Evolutionary conservation across 2,113 vertebrate genomes (phyloP), one percentile per base, ranked within the genome.

Genomic region (Orientallactaga bullata): DNA sequence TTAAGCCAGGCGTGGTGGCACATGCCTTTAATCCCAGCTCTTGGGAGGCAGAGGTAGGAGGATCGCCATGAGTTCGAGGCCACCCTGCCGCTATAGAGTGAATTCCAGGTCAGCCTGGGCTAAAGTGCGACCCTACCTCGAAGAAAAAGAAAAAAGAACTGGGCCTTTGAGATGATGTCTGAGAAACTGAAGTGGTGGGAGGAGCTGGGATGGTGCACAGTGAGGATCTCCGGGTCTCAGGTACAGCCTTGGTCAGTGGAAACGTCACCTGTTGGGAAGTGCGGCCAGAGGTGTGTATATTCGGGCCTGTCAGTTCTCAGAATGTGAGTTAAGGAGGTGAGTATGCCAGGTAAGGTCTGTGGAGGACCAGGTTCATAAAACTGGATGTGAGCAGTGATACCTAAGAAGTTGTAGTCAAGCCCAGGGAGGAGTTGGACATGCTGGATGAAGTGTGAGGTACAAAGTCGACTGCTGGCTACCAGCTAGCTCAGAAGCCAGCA

Each of bases 121-220:
- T n/a, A n/a, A n/a, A n/a, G n/a, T n/a, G n/a, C n/a, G n/a, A n/a
- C n/a, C n/a, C n/a, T n/a, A n/a, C n/a, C n/a, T n/a, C n/a, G n/a
- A n/a, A n/a, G n/a, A n/a, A n/a, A n/a, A n/a, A n/a, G n/a, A n/a
- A 42, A 61, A 88, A 88, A 85, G 86, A 92, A 28, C 30, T 60
- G 30, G 13, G 12, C 63, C 21, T 77, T n/a, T 85, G 32, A n/a
- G 87, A 17, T 74, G 39, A 55, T n/a, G 15, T 77, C 30, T 71
- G 55, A 68, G 73, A 10, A 55, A 32, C 15, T 26, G 15, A 60
- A 60, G 87, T 30, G 39, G 30, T 35, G 3, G 21, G 1, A 1
- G 21, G 66, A 78, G 42, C 15, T 5, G 4, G 60, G 32, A 37
- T 37, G 42, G 55, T 78, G 20, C 7, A 6, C 17, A 11, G 17